Evolutionary conservation across 1,140 invertebrate species (phyloP).

Genomic region (Physella acuta): DNA sequence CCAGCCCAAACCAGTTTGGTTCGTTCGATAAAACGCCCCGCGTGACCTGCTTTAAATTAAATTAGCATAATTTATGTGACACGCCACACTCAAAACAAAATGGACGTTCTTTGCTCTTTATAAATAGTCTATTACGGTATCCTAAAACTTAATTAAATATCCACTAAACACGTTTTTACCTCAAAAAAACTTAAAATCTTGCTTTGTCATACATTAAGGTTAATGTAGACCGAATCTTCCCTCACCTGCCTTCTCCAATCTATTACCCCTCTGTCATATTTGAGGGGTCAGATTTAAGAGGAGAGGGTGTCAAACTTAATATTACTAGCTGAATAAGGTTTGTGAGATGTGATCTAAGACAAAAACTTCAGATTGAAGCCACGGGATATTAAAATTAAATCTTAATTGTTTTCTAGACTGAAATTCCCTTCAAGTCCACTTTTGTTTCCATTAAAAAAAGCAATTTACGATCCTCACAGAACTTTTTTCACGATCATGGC

Average conservation of each 20-base stretch:
- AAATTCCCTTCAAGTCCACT: conserved; percentile 22
- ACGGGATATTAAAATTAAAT: conserved; percentile 16
- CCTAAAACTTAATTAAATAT: conserved; percentile 3
- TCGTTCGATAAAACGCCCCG: not conserved
- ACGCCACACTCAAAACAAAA: not conserved
- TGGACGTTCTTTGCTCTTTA: not conserved
- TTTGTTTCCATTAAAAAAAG: conserved; percentile 18
- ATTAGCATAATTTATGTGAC: conserved; percentile 23
- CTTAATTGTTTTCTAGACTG: conserved; percentile 7
- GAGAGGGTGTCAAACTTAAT: conserved; percentile 7
- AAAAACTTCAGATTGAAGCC: conserved; percentile 6
- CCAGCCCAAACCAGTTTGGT: conserved; percentile 14
- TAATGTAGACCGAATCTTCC: not conserved
- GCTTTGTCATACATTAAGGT: not conserved
- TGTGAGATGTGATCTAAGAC: conserved; percentile 7
- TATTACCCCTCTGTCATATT: conserved; percentile 4
- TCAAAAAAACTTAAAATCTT: not conserved
- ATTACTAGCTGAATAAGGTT: not conserved
- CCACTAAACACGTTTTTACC: conserved; percentile 22
- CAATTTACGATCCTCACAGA: conserved; percentile 23
- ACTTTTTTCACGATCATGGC: conserved; percentile 11
- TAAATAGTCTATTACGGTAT: not conserved
- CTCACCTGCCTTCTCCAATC: not conserved
- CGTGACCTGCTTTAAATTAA: not conserved
- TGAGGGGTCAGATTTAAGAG: not conserved